Evolutionary conservation across 2,797 vertebrate species (phyloP).

Genomic region (Xenentodon cancila): DNA sequence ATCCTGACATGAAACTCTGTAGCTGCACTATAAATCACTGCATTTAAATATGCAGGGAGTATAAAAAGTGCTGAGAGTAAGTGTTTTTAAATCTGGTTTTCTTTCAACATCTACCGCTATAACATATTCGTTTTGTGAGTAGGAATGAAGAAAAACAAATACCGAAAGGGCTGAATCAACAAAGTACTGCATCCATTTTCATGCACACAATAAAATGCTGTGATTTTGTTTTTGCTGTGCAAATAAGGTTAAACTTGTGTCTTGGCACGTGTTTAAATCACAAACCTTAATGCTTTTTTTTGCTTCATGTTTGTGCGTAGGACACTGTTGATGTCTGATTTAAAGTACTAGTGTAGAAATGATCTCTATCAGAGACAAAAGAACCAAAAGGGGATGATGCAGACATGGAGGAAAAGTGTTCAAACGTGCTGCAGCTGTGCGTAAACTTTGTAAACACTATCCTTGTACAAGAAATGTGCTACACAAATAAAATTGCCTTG

Average conservation of each 20-base stretch:
- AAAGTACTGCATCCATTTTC: conserved; percentile 1
- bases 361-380: too few relatives aligned
- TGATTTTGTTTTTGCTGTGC: background rate
- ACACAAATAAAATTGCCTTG: too few relatives aligned
- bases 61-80: conserved; percentile 16
- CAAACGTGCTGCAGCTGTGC: too few relatives aligned
- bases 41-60: conserved; percentile 5
- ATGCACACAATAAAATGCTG: background rate
- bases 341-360: background rate
- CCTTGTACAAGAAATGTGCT: too few relatives aligned
- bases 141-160: background rate
- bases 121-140: conserved; percentile 1
- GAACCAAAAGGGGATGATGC: too few relatives aligned
- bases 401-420: too few relatives aligned
- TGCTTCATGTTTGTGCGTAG: background rate
- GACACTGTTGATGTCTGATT: conserved; percentile 2
- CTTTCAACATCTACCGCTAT: background rate
- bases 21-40: background rate
- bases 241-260: conserved; percentile 1
- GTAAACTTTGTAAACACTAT: too few relatives aligned
- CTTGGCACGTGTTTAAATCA: background rate
- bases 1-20: conserved; percentile 8
- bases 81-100: conserved; percentile 19
- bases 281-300: background rate
- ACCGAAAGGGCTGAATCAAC: conserved; percentile 4